These are phyloP conservation scores for Tretioscincus oriximinensis DNA, from an alignment of 2,113 vertebrate species.

Conservation along the genomic window DNA sequence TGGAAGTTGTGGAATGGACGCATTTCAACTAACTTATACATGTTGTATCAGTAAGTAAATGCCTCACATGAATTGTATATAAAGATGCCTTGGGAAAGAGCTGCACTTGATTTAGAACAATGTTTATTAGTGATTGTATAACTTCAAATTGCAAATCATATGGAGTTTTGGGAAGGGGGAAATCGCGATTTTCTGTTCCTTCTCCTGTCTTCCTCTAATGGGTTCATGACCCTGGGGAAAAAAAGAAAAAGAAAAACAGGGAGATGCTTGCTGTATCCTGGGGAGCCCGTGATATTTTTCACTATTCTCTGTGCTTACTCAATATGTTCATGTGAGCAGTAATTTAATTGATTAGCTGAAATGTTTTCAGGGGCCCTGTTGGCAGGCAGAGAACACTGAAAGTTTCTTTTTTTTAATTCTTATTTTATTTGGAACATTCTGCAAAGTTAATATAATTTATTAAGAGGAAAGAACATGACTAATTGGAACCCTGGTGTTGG, in stretches of 20 bases:
- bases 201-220: not conserved
- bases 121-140: too few species aligned
- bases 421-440: constrained; percentile 30
- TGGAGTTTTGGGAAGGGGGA: too few species aligned
- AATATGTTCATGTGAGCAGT: constrained; percentile 47
- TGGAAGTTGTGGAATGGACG: too few species aligned
- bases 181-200: not conserved
- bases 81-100: too few species aligned
- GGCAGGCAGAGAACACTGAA: constrained; percentile 39
- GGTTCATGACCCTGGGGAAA: not conserved
- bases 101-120: too few species aligned
- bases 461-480: constrained; percentile 40
- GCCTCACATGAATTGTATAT: too few species aligned
- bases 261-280: constrained; percentile 22
- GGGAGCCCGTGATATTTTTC: constrained; percentile 53
- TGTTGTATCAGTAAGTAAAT: too few species aligned
- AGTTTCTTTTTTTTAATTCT: constrained; percentile 17
- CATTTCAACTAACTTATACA: too few species aligned
- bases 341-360: constrained; percentile 61
- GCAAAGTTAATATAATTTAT: constrained; percentile 40
- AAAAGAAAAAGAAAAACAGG: constrained; percentile 14
- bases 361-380: constrained; percentile 42
- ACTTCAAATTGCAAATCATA: too few species aligned
- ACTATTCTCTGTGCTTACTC: constrained; percentile 47
- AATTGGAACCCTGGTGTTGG: constrained; percentile 42